Base-by-base conservation (phyloP, 2,797 vertebrate genomes). In the Labroides dimidiatus region DNA sequence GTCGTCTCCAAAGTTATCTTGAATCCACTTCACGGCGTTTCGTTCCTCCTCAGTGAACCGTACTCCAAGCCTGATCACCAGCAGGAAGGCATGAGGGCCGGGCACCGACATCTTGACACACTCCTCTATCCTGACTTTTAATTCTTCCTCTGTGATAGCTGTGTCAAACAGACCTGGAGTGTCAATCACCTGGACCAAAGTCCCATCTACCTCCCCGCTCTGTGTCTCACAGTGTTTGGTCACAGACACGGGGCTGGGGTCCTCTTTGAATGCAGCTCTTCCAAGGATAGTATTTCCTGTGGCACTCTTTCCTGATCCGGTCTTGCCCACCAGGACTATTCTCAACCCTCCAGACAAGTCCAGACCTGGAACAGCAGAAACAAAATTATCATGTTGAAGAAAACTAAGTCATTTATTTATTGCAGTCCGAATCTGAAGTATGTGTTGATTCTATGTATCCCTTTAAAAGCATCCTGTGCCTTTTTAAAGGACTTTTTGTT, bases 201-300 rank as follows among this genome's bases (percentile, higher is more conserved):
- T 90, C 27, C 90, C 85, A 0, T 90, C 86, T 70, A 87, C 80
- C 0, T 89, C 75, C 10, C 81, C 82, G 0, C 39, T 77, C 39
- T 86, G 54, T 0, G 79, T 89, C 73, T 85, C 77, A 13, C 92
- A 93, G 65, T 88, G 73, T 49, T 79, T 74, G 63, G 93, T 93
- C 21, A 93, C 87, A 1, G 93, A 92, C 16, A 75, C 57, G 0
- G 87, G n/a, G 57, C 90, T 90, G 0, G 86, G 84, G 55, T 91
- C 91, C 51, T 84, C 90, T 70, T 59, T 89, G 42, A 93, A 93
- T 61, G 44, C 83, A 1, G 64, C 58, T 72, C 80, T 87, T 1
- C 92, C 89, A 0, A 93, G 89, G 67, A 93, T 91, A 54, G 91
- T 93, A 84, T 93, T 93, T 76, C 91, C 92, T 58, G 92, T 61